Conservation (phyloP, 1,140 invertebrate species). For the Scaptodrosophila lebanonensis region DNA sequence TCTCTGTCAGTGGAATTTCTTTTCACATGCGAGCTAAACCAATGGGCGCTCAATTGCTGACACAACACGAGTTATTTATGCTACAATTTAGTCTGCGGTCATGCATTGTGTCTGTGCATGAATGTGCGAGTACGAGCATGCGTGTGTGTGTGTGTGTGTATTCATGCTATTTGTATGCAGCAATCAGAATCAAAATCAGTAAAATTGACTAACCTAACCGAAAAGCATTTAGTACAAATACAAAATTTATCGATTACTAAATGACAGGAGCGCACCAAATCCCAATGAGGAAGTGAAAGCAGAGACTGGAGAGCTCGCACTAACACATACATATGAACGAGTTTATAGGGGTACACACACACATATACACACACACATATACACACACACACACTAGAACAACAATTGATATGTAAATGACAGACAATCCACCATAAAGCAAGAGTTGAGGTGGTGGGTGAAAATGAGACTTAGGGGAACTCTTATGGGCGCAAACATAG, state of each 20-base stretch:
- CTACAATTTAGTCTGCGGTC: not conserved
- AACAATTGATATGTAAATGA: slow-evolving; percentile 58
- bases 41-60: too few relatives aligned
- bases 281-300: slow-evolving; percentile 36
- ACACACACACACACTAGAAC: slow-evolving; percentile 9
- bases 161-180: slow-evolving; percentile 31
- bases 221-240: slow-evolving; percentile 63
- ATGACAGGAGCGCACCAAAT: slow-evolving; percentile 65
- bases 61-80: not conserved
- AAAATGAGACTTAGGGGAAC: too few relatives aligned
- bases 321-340: not conserved
- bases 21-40: too few relatives aligned
- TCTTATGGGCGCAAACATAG: too few relatives aligned
- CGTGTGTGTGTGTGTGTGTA: not conserved
- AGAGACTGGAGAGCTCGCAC: not conserved
- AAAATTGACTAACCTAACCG: slow-evolving; percentile 24
- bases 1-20: too few relatives aligned
- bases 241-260: slow-evolving; percentile 67
- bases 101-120: not conserved
- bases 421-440: slow-evolving; percentile 66
- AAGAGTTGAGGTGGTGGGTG: too few relatives aligned
- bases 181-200: not conserved
- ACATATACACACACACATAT: too few relatives aligned
- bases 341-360: too few relatives aligned
- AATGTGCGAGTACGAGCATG: not conserved